Percentiles rank a stretch among this genome's conserved stretches.
These are phyloP conservation scores for Eutolmus rufibarbis DNA, from an alignment of 2,888 invertebrate genomes.

Conservation along the genomic window DNA sequence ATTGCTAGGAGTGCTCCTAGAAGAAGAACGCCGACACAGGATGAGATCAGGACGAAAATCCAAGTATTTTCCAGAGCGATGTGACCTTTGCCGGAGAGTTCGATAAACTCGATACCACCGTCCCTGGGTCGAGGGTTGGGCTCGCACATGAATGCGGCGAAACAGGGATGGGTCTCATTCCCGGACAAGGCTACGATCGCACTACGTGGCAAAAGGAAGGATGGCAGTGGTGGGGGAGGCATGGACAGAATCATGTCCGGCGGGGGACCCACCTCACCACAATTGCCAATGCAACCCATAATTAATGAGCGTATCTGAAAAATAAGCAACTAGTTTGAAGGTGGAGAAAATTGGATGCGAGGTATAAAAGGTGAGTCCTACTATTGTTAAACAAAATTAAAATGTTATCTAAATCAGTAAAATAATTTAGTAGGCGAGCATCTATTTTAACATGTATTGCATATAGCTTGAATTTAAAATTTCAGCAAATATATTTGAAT, in stretches of 20 bases:
- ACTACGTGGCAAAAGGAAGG: conserved; percentile 68
- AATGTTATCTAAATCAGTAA: no score
- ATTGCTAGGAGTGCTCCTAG: conserved; percentile 80
- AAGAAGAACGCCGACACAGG: conserved; percentile 80
- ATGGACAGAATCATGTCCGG: conserved; percentile 83
- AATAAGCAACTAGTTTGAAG: background rate
- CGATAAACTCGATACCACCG: conserved; percentile 79
- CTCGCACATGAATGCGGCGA: conserved; percentile 71
- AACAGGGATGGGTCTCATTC: conserved; percentile 72
- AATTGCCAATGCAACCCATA: conserved; percentile 58
- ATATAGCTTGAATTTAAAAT: no score
- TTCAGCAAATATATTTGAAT: no score
- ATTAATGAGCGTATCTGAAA: conserved; percentile 8
- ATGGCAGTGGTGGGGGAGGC: conserved; percentile 85
- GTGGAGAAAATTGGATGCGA: background rate
- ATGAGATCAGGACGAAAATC: conserved; percentile 80
- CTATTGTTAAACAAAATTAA: background rate
- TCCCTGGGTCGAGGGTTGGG: conserved; percentile 67
- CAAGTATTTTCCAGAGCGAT: conserved; percentile 75
- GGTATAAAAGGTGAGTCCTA: background rate
- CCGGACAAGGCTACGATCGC: conserved; percentile 62
- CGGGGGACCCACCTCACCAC: conserved; percentile 65
- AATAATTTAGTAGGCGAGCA: no score
- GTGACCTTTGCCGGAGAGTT: conserved; percentile 73
- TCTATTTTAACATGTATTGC: no score